Percentiles rank a stretch among this genome's conserved stretches.
Evolutionary conservation across 2,888 invertebrate genomes (phyloP).

Genomic region (Drosophila gaucha): DNA sequence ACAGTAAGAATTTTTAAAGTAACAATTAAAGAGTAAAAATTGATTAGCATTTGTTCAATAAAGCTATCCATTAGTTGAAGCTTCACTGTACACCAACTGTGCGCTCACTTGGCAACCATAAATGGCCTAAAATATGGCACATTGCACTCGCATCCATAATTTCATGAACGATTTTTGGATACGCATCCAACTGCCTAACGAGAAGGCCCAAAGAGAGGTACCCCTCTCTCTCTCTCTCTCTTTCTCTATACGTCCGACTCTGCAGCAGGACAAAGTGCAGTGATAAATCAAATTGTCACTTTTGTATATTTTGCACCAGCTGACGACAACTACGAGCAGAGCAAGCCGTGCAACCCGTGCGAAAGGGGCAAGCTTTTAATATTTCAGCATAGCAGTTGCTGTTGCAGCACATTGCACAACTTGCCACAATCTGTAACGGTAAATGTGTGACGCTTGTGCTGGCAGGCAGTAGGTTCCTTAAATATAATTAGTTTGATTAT

Average conservation of each 20-base stretch:
- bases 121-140: constrained; percentile 73
- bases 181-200: constrained; percentile 45
- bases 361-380: constrained; percentile 41
- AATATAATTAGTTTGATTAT: constrained; percentile 76
- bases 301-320: constrained; percentile 80
- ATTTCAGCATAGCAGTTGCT: constrained; percentile 23
- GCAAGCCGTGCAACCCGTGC: constrained; percentile 23
- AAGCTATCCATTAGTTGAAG: background rate
- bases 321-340: constrained; percentile 53
- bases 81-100: constrained; percentile 13
- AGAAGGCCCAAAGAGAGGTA: constrained; percentile 21
- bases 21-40: background rate
- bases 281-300: constrained; percentile 84
- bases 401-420: constrained; percentile 6
- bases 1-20: background rate
- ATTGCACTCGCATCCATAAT: constrained; percentile 65
- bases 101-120: constrained; percentile 43
- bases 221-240: background rate
- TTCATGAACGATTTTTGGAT: constrained; percentile 63
- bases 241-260: background rate
- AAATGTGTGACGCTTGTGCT: constrained; percentile 22
- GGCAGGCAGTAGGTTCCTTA: constrained; percentile 35
- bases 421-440: constrained; percentile 19
- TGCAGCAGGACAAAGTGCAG: constrained; percentile 75
- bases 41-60: background rate